A percentile compares a stretch with the other conserved stretches of the same genome.
Conservation (phyloP, 2,888 invertebrate species). For the Aplocera efformata region DNA sequence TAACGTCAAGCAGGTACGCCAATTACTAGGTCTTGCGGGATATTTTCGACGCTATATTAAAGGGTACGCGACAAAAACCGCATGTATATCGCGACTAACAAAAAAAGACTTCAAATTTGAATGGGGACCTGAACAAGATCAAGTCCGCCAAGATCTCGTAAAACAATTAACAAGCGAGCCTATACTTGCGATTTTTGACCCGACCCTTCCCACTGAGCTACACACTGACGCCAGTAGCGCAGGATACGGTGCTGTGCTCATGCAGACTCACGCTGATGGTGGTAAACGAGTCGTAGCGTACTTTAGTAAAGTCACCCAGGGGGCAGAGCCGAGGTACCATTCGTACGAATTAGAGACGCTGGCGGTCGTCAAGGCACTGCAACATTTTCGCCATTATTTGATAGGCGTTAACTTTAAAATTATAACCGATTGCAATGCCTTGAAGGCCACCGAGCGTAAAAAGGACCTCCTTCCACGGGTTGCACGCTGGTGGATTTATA, state of each 20-base stretch:
- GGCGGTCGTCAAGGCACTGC: conserved; percentile 27
- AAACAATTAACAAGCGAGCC: conserved; percentile 17
- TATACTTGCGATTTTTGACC: conserved; percentile 19
- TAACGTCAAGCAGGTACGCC: not conserved
- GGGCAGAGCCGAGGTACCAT: conserved; percentile 27
- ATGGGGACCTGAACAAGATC: conserved; percentile 11
- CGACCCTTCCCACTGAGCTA: conserved; percentile 11
- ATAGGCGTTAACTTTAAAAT: conserved; percentile 26
- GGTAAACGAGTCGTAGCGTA: conserved; percentile 19
- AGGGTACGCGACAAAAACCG: conserved; percentile 9
- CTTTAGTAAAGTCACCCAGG: conserved; percentile 19
- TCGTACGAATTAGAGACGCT: conserved; percentile 27
- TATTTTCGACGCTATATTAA: conserved; percentile 9
- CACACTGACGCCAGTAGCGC: conserved; percentile 21
- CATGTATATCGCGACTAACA: conserved; percentile 11
- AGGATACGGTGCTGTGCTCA: conserved; percentile 21
- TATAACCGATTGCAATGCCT: conserved; percentile 32
- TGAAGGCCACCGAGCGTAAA: conserved; percentile 28
- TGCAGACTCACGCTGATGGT: conserved; percentile 11
- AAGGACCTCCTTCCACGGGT: conserved; percentile 30
- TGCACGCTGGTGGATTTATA: conserved; percentile 32
- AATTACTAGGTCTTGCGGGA: conserved; percentile 1
- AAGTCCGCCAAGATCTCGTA: conserved; percentile 2
- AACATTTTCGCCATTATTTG: conserved; percentile 30
- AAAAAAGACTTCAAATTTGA: conserved; percentile 3